These are phyloP conservation scores for Zosterops lateralis DNA, from an alignment of 2,113 vertebrate genomes.

Conservation along the genomic window DNA sequence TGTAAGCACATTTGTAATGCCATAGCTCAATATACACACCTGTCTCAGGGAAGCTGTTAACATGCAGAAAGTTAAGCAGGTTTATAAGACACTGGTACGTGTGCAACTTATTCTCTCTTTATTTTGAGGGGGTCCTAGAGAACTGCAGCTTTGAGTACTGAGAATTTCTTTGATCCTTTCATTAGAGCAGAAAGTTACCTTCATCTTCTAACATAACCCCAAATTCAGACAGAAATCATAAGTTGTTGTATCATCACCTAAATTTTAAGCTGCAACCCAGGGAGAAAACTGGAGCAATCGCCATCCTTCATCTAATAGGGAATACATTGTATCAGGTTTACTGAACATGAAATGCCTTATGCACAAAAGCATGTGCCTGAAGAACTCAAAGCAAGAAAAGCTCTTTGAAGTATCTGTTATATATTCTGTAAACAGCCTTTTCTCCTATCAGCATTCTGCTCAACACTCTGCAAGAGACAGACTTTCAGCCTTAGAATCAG, in stretches of 20 bases:
- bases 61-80: not conserved
- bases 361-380: conserved; percentile 29
- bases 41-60: not conserved
- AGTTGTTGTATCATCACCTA: not conserved
- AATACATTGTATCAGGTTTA: conserved; percentile 17
- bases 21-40: not conserved
- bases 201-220: not conserved
- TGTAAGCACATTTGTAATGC: not conserved
- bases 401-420: conserved; percentile 56
- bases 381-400: conserved; percentile 47
- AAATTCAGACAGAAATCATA: not conserved
- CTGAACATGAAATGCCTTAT: conserved; percentile 43
- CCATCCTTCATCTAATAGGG: not conserved
- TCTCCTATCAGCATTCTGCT: conserved; percentile 54
- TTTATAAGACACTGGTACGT: not conserved
- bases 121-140: not conserved
- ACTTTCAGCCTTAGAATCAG: conserved; percentile 1
- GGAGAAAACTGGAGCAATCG: conserved; percentile 1
- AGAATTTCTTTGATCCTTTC: not conserved
- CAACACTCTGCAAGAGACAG: not conserved
- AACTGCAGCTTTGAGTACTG: not conserved
- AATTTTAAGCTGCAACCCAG: not conserved
- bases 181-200: not conserved
- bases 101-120: not conserved
- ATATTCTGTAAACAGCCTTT: conserved; percentile 60